Conservation (phyloP, 2,797 vertebrate genomes). For the Ctenopoma multispine region DNA sequence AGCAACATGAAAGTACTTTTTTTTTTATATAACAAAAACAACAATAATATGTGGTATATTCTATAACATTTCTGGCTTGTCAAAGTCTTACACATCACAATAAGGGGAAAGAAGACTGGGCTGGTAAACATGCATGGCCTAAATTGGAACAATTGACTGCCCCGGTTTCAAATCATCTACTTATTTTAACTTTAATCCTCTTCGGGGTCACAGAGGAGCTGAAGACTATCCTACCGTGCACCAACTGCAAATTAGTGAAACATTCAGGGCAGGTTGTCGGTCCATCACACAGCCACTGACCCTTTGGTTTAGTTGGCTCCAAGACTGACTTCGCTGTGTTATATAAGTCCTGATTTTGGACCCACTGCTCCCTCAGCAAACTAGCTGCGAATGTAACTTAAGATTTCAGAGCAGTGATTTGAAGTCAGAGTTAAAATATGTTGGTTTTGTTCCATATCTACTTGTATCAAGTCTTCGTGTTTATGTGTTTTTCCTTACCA, state of each 20-base stretch:
- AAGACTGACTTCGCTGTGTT: constrained; percentile 16
- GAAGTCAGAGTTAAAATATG: not conserved
- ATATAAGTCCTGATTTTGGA: constrained; percentile 8
- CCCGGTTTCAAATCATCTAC: constrained; percentile 27
- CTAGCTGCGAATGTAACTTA: not conserved
- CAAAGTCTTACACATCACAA: constrained; percentile 1
- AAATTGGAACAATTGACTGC: not conserved
- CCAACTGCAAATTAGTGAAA: constrained; percentile 23
- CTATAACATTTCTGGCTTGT: not conserved
- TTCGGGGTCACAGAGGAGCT: constrained; percentile 17
- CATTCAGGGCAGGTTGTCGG: constrained; percentile 2
- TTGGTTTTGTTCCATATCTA: not conserved
- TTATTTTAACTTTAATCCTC: constrained; percentile 45
- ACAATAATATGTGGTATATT: not conserved
- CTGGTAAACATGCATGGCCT: constrained; percentile 14
- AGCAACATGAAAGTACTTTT: not conserved
- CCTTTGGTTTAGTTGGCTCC: constrained; percentile 12
- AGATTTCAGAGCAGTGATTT: not conserved
- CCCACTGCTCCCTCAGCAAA: not conserved
- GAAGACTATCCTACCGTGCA: constrained; percentile 38
- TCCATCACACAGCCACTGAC: constrained; percentile 14
- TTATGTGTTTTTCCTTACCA: not conserved
- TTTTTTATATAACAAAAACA: not conserved
- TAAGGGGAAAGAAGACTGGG: not conserved
- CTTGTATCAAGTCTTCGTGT: not conserved